Evolutionary conservation across 1,140 invertebrate species (phyloP), one percentile per base, ranked within the genome.

Genomic region (Branchinecta lindahli): DNA sequence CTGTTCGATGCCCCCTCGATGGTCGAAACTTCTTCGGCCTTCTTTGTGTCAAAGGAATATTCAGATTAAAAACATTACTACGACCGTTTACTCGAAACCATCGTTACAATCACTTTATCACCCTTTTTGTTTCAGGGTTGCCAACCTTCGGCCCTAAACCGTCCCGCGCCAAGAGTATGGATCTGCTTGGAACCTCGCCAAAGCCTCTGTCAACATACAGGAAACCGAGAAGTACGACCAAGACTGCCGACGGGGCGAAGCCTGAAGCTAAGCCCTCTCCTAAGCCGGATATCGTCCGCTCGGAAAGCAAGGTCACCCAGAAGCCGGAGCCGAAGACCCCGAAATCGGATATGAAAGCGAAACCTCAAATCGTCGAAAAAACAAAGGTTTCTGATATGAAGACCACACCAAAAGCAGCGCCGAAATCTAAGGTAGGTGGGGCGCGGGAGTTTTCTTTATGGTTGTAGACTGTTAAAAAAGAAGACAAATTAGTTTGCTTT

Each of bases 161-260:
- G 12, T 61, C 12, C 18, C 52, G 52, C 12, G 52, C 52, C 52
- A 61, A 61, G 18, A 61, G 71, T 66, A 72, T 70, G 33, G 70
- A 72, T 15, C 69, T 72, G 21, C 72, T 67, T 20, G 71, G 69
- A 66, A 68, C 72, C 33, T 73, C 73, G 12, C 73, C 72, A 20
- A 74, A 74, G 68, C 71, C 71, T 18, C 73, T 72, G 44, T 72
- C 73, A 65, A 68, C 72, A 67, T 71, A 74, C 68, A 72, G 72
- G 44, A 73, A 73, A 65, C 72, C 73, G 61, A 72, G 73, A 66
- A 73, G 69, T 70, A 71, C 72, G 52, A 71, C 73, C 44, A 61
- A 20, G 18, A 20, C 52, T 15, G 52, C 52, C 18, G 52, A 61
- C 12, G 12, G 12, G 12, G 12, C 12, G 12, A 61, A 61, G 52